phyloP scores from a whole-genome alignment of 2,113 vertebrate genomes.

The Poeciliopsis turrubarensis region DNA sequence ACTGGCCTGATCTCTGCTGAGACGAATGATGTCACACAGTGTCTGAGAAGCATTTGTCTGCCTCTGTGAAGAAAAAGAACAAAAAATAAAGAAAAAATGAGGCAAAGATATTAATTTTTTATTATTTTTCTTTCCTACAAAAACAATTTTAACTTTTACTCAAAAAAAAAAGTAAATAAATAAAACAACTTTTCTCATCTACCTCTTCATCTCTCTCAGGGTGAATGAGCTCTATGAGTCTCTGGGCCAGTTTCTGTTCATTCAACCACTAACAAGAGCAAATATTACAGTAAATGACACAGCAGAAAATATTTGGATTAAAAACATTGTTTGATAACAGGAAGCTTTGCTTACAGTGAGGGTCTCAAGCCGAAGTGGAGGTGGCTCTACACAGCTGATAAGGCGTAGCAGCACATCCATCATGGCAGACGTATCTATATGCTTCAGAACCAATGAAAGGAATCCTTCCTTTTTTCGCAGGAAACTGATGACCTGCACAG shows the following conservation, averaged over 20 bases:
- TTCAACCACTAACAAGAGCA: constrained; percentile 88
- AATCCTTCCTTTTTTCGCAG: constrained; percentile 90
- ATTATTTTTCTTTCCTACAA: neutral
- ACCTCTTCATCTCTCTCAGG: constrained; percentile 92
- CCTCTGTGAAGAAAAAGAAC: constrained; percentile 76
- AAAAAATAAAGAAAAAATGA: neutral
- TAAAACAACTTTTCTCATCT: constrained; percentile 16
- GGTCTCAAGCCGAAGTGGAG: constrained; percentile 89
- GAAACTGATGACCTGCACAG: constrained; percentile 87
- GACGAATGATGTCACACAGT: constrained; percentile 91
- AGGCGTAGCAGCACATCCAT: constrained; percentile 95
- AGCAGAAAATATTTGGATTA: neutral
- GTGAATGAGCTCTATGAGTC: constrained; percentile 91
- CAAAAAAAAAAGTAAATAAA: neutral
- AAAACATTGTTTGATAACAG: neutral
- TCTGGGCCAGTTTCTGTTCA: constrained; percentile 90
- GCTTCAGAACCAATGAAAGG: constrained; percentile 89
- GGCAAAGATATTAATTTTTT: neutral
- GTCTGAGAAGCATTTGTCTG: constrained; percentile 97
- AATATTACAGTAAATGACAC: constrained; percentile 11
- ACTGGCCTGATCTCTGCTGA: constrained; percentile 93
- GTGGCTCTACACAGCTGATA: constrained; percentile 95
- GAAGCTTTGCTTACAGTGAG: constrained; percentile 82
- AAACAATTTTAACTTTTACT: neutral
- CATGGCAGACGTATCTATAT: constrained; percentile 95